A percentile compares a stretch with the other conserved stretches of the same genome.
These are phyloP conservation scores for Trematocara marginatum DNA, from an alignment of 2,113 vertebrate genomes.

Conservation along the genomic window DNA sequence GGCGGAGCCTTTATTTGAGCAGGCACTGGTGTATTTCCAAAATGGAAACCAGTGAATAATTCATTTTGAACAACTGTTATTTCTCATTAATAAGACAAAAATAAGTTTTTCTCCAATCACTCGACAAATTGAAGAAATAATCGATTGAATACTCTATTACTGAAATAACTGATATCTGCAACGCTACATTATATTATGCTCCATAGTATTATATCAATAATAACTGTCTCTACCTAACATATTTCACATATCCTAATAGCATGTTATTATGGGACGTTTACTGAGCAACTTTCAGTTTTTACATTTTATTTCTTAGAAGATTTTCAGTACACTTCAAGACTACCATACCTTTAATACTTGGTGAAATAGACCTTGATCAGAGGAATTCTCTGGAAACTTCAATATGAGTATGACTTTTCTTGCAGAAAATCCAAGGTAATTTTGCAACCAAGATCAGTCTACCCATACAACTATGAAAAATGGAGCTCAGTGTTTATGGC, in stretches of 20 bases:
- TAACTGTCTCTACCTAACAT: background rate
- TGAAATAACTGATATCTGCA: background rate
- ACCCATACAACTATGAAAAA: background rate
- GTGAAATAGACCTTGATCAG: background rate
- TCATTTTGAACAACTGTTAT: background rate
- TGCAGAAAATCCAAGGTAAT: background rate
- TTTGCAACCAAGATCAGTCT: background rate
- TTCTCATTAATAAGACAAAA: background rate
- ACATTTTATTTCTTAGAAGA: background rate
- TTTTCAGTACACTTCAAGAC: background rate
- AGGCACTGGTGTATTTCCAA: background rate
- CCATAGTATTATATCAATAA: background rate
- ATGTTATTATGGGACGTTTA: background rate
- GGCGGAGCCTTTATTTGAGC: background rate
- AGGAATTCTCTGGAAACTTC: background rate
- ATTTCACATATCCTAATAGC: background rate
- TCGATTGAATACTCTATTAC: background rate
- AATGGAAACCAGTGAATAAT: background rate
- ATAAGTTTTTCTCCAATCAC: background rate
- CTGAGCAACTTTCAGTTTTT: background rate
- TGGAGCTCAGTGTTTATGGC: conserved; percentile 3
- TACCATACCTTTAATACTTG: background rate
- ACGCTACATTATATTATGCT: background rate
- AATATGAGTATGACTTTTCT: background rate
- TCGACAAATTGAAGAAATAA: background rate